Percentiles rank a stretch among this genome's conserved stretches.
Evolutionary conservation across 2,888 invertebrate genomes (phyloP).

Genomic region (Cataglyphis albicans): DNA sequence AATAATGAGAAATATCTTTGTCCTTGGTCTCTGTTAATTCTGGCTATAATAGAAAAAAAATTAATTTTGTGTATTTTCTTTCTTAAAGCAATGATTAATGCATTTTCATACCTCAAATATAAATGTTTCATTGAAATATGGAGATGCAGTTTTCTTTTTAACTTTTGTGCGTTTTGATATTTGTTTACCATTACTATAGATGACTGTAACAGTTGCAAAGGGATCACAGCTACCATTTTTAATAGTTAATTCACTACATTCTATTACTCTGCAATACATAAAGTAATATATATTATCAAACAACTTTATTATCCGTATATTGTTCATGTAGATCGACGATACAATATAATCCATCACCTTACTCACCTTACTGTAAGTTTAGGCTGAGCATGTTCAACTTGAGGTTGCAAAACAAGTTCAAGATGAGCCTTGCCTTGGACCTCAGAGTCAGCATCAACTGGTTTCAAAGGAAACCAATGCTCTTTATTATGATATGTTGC

Average conservation of each 20-base stretch:
- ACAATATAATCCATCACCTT: not conserved
- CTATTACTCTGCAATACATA: slow-evolving; percentile 88
- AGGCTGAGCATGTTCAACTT: slow-evolving; percentile 85
- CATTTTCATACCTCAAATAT: slow-evolving; percentile 89
- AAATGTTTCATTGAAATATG: slow-evolving; percentile 95
- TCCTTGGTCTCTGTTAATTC: slow-evolving; percentile 83
- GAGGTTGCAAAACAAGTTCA: slow-evolving; percentile 88
- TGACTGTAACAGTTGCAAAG: slow-evolving; percentile 93
- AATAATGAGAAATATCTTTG: slow-evolving; percentile 83
- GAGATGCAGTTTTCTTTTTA: slow-evolving; percentile 95
- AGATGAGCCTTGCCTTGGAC: slow-evolving; percentile 96
- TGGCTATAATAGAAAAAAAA: slow-evolving; percentile 71
- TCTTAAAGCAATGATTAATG: not conserved
- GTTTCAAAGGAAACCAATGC: slow-evolving; percentile 95
- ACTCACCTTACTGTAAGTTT: slow-evolving; percentile 86
- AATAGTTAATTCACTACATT: slow-evolving; percentile 95
- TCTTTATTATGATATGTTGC: slow-evolving; percentile 96
- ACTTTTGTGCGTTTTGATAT: slow-evolving; percentile 94
- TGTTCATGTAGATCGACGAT: not conserved
- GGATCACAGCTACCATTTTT: slow-evolving; percentile 97
- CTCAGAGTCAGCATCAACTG: slow-evolving; percentile 96
- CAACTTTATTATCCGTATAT: not conserved
- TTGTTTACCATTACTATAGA: slow-evolving; percentile 93
- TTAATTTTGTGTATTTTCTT: not conserved
- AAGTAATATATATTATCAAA: slow-evolving; percentile 18